Evolutionary conservation across 2,888 invertebrate species (phyloP).

Genomic region (Troides helena): DNA sequence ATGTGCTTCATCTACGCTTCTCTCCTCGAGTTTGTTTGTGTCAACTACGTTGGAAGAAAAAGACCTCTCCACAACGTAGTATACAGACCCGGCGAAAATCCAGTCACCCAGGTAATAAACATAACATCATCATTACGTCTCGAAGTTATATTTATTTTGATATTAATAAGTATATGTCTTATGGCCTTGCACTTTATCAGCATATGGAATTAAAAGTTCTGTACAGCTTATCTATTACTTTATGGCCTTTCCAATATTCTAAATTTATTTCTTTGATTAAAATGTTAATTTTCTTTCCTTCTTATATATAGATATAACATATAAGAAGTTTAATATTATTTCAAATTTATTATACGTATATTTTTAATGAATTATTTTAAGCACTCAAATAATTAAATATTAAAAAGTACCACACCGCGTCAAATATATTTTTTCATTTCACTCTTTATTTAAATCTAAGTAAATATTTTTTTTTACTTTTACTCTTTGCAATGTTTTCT

Average conservation of each 20-base stretch:
- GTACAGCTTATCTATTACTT: constrained; percentile 15
- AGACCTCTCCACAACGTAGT: constrained; percentile 93
- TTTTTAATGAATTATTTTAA: no score
- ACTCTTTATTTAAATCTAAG: background rate
- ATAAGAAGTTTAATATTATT: no score
- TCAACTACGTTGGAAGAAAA: constrained; percentile 96
- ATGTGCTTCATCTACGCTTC: constrained; percentile 99
- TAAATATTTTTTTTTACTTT: constrained; percentile 33
- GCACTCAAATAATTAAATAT: background rate
- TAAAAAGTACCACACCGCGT: background rate
- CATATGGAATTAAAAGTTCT: constrained; percentile 16
- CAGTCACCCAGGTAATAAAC: constrained; percentile 90
- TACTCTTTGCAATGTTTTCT: constrained; percentile 80
- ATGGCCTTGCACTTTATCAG: constrained; percentile 20
- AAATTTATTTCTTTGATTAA: constrained; percentile 8
- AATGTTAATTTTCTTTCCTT: constrained; percentile 7
- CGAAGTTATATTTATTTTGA: background rate
- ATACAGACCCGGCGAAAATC: constrained; percentile 93
- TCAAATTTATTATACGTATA: no score
- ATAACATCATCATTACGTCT: background rate
- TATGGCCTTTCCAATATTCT: constrained; percentile 10
- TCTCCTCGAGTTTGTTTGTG: constrained; percentile 95
- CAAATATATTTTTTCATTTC: background rate
- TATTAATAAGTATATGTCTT: constrained; percentile 3
- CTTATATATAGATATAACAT: background rate